Conservation (phyloP, 2,888 invertebrate genomes). For the Gymnocheta viridis region DNA sequence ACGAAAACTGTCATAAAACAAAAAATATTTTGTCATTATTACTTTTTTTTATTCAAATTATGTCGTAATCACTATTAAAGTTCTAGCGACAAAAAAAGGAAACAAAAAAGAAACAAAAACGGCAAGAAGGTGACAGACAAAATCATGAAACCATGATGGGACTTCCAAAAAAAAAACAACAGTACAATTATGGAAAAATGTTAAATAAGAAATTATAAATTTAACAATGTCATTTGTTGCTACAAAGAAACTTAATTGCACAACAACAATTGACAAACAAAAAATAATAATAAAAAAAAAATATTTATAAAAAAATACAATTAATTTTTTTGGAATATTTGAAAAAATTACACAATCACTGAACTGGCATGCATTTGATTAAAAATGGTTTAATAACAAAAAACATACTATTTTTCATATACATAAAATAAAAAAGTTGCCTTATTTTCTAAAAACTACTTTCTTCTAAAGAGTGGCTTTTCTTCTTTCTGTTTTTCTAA, state of each 20-base stretch:
- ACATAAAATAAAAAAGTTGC: too few relatives aligned
- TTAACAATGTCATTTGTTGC: slow-evolving; percentile 49
- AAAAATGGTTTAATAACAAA: too few relatives aligned
- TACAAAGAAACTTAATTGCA: slow-evolving; percentile 27
- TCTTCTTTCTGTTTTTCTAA: too few relatives aligned
- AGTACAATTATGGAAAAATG: slow-evolving; percentile 16
- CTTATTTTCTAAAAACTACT: too few relatives aligned
- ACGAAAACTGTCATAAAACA: slow-evolving; percentile 44
- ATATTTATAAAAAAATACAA: neutral
- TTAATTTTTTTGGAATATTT: neutral
- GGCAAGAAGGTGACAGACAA: slow-evolving; percentile 10
- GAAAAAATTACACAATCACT: neutral
- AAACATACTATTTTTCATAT: too few relatives aligned
- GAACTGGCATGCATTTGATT: too few relatives aligned
- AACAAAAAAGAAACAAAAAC: slow-evolving; percentile 20
- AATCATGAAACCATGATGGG: slow-evolving; percentile 60
- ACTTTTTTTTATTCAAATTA: slow-evolving; percentile 41
- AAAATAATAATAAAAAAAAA: neutral
- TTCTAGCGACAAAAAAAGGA: slow-evolving; percentile 49
- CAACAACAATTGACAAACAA: slow-evolving; percentile 20
- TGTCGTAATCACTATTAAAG: slow-evolving; percentile 56
- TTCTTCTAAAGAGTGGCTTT: too few relatives aligned
- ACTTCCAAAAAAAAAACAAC: slow-evolving; percentile 37
- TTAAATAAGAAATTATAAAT: neutral
- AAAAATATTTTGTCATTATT: slow-evolving; percentile 40